phyloP scores from a whole-genome alignment of 2,797 vertebrate species.

The Phataginus tricuspis region DNA sequence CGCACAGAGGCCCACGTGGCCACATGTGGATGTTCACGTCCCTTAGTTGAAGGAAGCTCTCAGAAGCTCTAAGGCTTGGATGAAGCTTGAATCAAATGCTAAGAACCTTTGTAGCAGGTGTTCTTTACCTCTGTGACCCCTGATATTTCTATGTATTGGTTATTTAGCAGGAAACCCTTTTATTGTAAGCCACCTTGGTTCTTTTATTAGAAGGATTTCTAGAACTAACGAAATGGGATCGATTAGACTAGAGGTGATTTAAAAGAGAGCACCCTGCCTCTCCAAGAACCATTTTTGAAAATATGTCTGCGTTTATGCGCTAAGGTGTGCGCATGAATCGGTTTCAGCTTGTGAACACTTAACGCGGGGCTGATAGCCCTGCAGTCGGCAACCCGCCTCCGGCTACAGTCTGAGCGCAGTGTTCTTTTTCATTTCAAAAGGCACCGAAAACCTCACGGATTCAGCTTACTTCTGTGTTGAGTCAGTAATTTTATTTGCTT shows the following conservation, averaged over 20 bases:
- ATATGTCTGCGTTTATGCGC: neutral
- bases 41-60: neutral
- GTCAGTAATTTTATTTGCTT: neutral
- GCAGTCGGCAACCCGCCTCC: neutral
- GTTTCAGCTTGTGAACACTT: neutral
- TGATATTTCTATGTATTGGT: neutral
- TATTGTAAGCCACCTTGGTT: neutral
- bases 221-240: neutral
- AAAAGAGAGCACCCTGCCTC: neutral
- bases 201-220: neutral
- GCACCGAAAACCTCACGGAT: neutral
- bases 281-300: neutral
- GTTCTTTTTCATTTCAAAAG: neutral
- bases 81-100: neutral
- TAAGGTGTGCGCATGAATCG: neutral
- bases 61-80: neutral
- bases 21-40: rapidly evolving
- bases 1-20: neutral
- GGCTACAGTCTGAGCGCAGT: neutral
- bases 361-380: neutral
- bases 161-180: neutral
- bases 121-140: neutral
- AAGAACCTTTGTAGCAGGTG: neutral
- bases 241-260: neutral
- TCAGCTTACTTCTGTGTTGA: neutral